phyloP scores from a whole-genome alignment of 1,140 invertebrate genomes.

The Bombus waltoni region DNA sequence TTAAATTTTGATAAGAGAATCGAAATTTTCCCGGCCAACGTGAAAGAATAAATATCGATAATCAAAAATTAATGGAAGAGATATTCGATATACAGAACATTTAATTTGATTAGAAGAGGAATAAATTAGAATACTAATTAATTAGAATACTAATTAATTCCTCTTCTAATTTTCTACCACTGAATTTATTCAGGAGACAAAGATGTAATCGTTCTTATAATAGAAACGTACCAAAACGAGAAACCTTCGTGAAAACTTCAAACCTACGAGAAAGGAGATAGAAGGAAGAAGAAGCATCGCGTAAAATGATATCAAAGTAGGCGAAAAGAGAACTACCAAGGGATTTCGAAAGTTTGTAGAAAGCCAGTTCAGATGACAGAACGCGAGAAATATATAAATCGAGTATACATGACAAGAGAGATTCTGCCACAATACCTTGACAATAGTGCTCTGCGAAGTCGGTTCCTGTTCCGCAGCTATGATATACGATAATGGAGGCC shows the following conservation, averaged over 20 bases:
- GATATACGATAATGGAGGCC: slow-evolving; percentile 79
- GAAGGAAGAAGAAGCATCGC: not conserved
- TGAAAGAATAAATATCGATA: not conserved
- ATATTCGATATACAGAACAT: not conserved
- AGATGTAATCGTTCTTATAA: not conserved
- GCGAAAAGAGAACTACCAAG: not conserved
- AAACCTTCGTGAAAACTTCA: not conserved
- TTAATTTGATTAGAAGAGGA: no score
- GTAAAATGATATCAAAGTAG: not conserved
- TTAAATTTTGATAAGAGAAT: not conserved
- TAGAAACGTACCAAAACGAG: not conserved
- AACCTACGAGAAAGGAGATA: not conserved
- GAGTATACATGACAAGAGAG: not conserved
- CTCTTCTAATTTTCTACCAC: not conserved
- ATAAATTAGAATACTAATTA: no score
- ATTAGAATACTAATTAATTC: not conserved
- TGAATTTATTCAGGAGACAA: not conserved
- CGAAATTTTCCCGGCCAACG: not conserved
- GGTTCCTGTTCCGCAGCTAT: slow-evolving; percentile 83
- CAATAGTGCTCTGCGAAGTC: slow-evolving; percentile 81
- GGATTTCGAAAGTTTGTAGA: not conserved
- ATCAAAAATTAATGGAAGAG: not conserved
- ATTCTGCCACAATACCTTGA: slow-evolving; percentile 75
- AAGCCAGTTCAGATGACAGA: not conserved
- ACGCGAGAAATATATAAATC: not conserved